These are phyloP conservation scores for Bembecia ichneumoniformis DNA, from an alignment of 2,888 invertebrate species.

Conservation along the genomic window DNA sequence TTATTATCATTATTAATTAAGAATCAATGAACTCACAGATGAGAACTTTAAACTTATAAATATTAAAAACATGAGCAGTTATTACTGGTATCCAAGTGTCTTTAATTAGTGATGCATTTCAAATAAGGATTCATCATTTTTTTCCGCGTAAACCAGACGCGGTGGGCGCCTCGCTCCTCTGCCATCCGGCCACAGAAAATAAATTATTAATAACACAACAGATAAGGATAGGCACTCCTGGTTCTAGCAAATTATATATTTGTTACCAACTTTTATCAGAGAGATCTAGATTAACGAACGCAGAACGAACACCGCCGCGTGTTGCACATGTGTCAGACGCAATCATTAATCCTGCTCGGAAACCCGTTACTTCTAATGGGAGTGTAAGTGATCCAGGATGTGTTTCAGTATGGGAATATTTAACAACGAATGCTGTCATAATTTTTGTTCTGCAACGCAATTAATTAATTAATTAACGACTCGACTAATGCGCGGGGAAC, in stretches of 20 bases:
- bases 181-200: background rate
- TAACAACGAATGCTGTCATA: background rate
- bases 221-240: background rate
- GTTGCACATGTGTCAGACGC: constrained; percentile 34
- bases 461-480: background rate
- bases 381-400: constrained; percentile 40
- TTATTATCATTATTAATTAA: too few species aligned
- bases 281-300: constrained; percentile 28
- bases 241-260: constrained; percentile 1
- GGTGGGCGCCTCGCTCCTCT: too few species aligned
- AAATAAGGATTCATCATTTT: too few species aligned
- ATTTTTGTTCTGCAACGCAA: background rate
- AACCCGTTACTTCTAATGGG: constrained; percentile 52
- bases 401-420: constrained; percentile 12
- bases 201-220: background rate
- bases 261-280: constrained; percentile 27
- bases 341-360: constrained; percentile 45
- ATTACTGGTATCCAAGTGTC: too few species aligned
- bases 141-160: too few species aligned
- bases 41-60: too few species aligned
- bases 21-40: too few species aligned
- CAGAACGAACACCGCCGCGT: constrained; percentile 28
- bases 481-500: background rate
- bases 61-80: too few species aligned
- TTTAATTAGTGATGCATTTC: too few species aligned